A percentile compares a stretch with the other conserved stretches of the same genome.
Evolutionary conservation across 2,113 vertebrate species (phyloP).

Genomic region (Turdus rufiventris): DNA sequence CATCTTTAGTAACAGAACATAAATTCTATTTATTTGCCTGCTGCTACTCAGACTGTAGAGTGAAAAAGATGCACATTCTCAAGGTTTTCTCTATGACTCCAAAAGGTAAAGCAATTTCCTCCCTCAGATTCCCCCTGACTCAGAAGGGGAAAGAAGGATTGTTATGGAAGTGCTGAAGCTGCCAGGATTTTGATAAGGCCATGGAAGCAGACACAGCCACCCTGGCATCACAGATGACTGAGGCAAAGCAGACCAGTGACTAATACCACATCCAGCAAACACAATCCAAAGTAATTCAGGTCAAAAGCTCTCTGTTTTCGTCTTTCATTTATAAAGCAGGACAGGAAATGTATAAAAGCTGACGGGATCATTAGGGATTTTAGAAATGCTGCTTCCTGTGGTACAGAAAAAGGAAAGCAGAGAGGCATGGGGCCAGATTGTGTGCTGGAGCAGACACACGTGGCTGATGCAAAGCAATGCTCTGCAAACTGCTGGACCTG

Average conservation of each 20-base stretch:
- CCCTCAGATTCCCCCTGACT: not conserved
- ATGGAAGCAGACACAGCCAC: not conserved
- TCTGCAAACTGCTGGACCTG: not conserved
- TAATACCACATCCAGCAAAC: not conserved
- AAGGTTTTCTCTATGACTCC: not conserved
- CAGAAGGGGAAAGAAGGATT: not conserved
- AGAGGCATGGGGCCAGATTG: not conserved
- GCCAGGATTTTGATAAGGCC: not conserved
- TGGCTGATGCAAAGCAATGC: not conserved
- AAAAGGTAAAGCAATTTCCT: not conserved
- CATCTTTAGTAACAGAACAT: not conserved
- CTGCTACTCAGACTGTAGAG: not conserved
- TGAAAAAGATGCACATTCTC: not conserved
- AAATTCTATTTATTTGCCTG: not conserved
- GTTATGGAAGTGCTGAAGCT: not conserved
- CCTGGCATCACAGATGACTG: not conserved
- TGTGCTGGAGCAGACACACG: not conserved
- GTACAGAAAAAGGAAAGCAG: slow-evolving; percentile 45
- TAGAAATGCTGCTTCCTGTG: slow-evolving; percentile 61
- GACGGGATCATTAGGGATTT: slow-evolving; percentile 55
- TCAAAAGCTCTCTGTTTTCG: slow-evolving; percentile 11
- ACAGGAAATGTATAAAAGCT: slow-evolving; percentile 63
- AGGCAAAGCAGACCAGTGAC: not conserved
- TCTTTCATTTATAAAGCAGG: slow-evolving; percentile 30
- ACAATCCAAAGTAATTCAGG: not conserved